These are phyloP conservation scores for Solenopsis invicta DNA, from an alignment of 1,140 invertebrate species.

Conservation along the genomic window DNA sequence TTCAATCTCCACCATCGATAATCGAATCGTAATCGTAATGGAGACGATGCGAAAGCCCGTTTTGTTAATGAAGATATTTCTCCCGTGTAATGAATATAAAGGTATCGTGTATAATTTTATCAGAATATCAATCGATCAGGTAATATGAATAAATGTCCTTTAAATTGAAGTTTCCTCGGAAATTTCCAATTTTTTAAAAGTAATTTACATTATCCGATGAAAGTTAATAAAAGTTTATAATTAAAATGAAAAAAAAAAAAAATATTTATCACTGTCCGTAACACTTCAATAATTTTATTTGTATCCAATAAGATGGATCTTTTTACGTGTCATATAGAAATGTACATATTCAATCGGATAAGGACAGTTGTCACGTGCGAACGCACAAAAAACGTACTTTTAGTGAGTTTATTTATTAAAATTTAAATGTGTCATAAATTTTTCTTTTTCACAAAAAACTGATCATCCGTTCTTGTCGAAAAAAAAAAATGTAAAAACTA, in stretches of 20 bases:
- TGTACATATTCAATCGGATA: background rate
- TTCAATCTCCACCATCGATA: conserved; percentile 57
- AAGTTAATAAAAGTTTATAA: background rate
- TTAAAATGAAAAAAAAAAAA: background rate
- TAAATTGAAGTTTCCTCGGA: conserved; percentile 1
- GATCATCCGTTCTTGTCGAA: background rate
- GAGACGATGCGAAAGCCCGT: conserved; percentile 16
- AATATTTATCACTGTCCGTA: background rate
- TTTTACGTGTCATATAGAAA: background rate
- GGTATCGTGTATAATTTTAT: background rate
- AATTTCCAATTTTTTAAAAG: background rate
- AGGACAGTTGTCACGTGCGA: background rate
- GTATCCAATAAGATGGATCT: background rate
- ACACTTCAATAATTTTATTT: background rate
- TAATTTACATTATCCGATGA: background rate
- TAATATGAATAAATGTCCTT: conserved; percentile 13
- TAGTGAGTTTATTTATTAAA: background rate
- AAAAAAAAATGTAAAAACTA: conserved; percentile 10
- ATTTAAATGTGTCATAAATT: background rate
- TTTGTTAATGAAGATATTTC: conserved; percentile 47
- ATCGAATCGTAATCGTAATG: conserved; percentile 53
- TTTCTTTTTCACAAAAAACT: conserved; percentile 8
- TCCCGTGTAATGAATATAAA: conserved; percentile 31
- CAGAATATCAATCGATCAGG: background rate
- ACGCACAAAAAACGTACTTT: background rate